Conservation (phyloP, 2,888 invertebrate genomes). For the Dryocosmus kuriphilus region DNA sequence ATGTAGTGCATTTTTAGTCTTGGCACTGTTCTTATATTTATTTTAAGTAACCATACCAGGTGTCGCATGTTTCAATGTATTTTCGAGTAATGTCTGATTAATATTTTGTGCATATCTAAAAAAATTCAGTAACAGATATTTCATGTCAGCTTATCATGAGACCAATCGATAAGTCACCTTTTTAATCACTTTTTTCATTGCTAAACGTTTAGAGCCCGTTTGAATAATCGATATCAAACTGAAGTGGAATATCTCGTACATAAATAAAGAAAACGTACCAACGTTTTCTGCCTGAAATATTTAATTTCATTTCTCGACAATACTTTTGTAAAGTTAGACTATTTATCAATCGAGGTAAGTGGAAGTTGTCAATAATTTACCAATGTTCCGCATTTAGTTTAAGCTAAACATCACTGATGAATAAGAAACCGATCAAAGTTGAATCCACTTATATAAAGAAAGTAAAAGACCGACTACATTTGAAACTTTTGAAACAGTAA, state of each 20-base stretch:
- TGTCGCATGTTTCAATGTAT: slow-evolving; percentile 24
- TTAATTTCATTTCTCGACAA: background rate
- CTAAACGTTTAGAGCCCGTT: no score
- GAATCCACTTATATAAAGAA: background rate
- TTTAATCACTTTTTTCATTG: no score
- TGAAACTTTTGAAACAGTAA: background rate
- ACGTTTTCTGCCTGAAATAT: background rate
- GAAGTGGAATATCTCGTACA: background rate
- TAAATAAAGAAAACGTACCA: background rate
- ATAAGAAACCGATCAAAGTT: background rate
- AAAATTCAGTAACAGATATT: background rate
- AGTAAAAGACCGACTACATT: slow-evolving; percentile 31
- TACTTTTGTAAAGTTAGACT: background rate
- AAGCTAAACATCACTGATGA: background rate
- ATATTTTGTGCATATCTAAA: background rate
- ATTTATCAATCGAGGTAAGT: slow-evolving; percentile 14
- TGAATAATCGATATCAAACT: no score
- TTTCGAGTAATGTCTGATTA: background rate
- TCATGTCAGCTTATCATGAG: background rate
- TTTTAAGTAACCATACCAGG: slow-evolving; percentile 2
- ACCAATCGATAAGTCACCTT: no score
- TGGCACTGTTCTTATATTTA: background rate
- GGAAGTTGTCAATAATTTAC: background rate
- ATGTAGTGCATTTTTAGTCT: slow-evolving; percentile 5
- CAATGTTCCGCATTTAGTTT: background rate